phyloP scores from a whole-genome alignment of 2,797 vertebrate species.

The Gephyroberyx darwinii region DNA sequence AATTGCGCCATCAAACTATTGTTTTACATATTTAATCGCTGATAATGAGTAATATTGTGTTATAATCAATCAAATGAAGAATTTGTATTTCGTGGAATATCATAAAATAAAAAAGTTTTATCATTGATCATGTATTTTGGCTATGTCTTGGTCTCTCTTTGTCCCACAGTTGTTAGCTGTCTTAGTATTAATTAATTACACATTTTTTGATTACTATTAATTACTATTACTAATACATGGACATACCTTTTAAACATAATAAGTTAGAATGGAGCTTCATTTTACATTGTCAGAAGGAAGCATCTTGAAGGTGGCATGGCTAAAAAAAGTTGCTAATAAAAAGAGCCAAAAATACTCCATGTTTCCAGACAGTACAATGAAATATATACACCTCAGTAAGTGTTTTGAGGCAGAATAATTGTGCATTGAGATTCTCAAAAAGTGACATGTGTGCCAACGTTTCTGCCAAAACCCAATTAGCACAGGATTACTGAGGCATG shows the following conservation, averaged over 20 bases:
- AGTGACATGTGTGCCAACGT: too few relatives aligned
- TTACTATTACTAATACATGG: constrained; percentile 11
- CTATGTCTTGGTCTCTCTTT: too few relatives aligned
- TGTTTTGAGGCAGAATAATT: too few relatives aligned
- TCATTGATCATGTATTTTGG: too few relatives aligned
- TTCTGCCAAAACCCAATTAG: too few relatives aligned
- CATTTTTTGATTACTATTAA: constrained; percentile 11
- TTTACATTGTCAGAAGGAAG: background rate
- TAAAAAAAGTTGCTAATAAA: too few relatives aligned
- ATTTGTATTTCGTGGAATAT: background rate
- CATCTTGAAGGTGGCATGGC: background rate
- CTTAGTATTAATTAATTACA: background rate
- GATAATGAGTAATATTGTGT: constrained; percentile 15
- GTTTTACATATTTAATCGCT: constrained; percentile 5
- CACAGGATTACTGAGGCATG: too few relatives aligned
- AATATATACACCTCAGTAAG: too few relatives aligned
- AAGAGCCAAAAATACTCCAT: too few relatives aligned
- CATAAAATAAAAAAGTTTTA: background rate
- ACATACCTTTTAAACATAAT: constrained; percentile 7
- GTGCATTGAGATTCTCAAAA: too few relatives aligned
- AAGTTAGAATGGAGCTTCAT: constrained; percentile 16
- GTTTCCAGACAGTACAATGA: too few relatives aligned
- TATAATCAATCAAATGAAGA: background rate
- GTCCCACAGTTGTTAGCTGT: background rate
- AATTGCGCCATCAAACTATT: constrained; percentile 2